Conservation (phyloP, 1,140 invertebrate genomes). For the Limonius californicus region DNA sequence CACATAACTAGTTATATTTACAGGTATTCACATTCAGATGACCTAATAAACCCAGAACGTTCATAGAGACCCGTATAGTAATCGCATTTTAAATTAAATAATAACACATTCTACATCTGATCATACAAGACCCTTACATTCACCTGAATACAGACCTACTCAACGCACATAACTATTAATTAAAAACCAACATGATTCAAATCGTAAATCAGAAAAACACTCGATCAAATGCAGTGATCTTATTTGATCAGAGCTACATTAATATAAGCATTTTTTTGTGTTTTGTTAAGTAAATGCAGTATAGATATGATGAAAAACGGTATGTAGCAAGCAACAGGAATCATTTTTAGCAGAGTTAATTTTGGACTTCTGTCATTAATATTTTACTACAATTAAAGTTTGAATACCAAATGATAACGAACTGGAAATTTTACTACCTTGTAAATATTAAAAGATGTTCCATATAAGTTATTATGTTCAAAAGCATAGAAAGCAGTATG, state of each 20-base stretch:
- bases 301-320: slow-evolving; percentile 1
- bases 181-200: not conserved
- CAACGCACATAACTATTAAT: not conserved
- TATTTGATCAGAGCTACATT: slow-evolving; percentile 5
- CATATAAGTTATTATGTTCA: too few species aligned
- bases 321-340: too few species aligned
- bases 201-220: too few species aligned
- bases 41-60: slow-evolving; percentile 42
- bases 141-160: not conserved
- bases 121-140: slow-evolving; percentile 8
- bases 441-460: too few species aligned
- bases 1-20: slow-evolving; percentile 48
- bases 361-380: too few species aligned
- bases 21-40: slow-evolving; percentile 47
- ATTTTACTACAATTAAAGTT: too few species aligned
- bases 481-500: too few species aligned
- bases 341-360: too few species aligned
- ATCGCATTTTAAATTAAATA: slow-evolving; percentile 32
- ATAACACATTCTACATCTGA: slow-evolving; percentile 31
- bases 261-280: slow-evolving; percentile 10
- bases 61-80: slow-evolving; percentile 42
- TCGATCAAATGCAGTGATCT: slow-evolving; percentile 1
- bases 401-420: too few species aligned
- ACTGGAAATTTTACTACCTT: too few species aligned
- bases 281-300: slow-evolving; percentile 5